Evolutionary conservation across 1,140 invertebrate genomes (phyloP).

Genomic region (Drosophila persimilis): DNA sequence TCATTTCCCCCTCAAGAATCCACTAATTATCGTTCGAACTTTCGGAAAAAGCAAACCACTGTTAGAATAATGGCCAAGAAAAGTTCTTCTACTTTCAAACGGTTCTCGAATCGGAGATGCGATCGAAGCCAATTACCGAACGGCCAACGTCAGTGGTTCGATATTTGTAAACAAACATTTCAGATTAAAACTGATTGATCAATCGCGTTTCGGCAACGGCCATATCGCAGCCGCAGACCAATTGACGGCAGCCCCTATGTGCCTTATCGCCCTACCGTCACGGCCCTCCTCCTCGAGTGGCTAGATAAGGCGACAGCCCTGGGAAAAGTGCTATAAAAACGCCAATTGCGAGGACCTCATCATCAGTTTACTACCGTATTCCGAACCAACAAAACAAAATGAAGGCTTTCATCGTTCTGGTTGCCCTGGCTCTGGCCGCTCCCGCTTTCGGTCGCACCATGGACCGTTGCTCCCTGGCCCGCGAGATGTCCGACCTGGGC

Average conservation of each 20-base stretch:
- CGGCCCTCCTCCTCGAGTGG: constrained; percentile 4
- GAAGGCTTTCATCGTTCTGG: constrained; percentile 60
- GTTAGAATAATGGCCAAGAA: constrained; percentile 45
- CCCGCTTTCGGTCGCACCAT: constrained; percentile 67
- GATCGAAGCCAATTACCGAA: constrained; percentile 13
- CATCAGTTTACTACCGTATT: constrained; percentile 36
- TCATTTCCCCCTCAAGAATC: constrained; percentile 29
- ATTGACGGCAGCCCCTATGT: constrained; percentile 15
- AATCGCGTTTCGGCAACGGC: background rate
- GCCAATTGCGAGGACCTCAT: background rate
- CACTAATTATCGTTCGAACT: constrained; percentile 36
- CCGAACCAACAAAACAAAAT: constrained; percentile 30
- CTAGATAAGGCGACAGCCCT: background rate
- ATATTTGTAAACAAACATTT: constrained; percentile 37
- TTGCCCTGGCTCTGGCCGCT: constrained; percentile 60
- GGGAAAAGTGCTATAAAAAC: constrained; percentile 29
- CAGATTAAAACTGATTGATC: constrained; percentile 12
- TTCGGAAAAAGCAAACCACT: constrained; percentile 15
- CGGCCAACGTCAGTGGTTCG: constrained; percentile 12
- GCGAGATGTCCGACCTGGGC: constrained; percentile 69
- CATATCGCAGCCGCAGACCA: constrained; percentile 10
- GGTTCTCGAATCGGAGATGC: constrained; percentile 10
- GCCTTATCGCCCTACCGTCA: constrained; percentile 15
- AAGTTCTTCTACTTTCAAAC: constrained; percentile 26
- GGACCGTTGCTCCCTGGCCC: constrained; percentile 74